Evolutionary conservation across 2,888 invertebrate genomes (phyloP), one percentile per base, ranked within the genome.

Genomic region (Neelides folsomi): DNA sequence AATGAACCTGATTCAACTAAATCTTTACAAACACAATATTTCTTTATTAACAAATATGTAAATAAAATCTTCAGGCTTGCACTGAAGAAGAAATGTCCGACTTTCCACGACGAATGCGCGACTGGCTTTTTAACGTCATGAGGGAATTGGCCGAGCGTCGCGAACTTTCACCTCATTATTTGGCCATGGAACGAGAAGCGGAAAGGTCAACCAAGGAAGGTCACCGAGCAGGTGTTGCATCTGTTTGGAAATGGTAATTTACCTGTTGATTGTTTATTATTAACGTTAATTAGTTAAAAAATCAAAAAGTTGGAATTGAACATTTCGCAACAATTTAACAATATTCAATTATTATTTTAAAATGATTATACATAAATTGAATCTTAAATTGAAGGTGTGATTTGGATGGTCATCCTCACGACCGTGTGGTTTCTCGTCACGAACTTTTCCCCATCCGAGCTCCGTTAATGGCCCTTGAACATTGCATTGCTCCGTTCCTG

Each of bases 111-210:
- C 82, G 95, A 68, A 94, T 97, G 93, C 82, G 92, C 62, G 93
- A 95, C 71, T 97, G 95, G 95, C 81, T 97, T 49, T 94, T 90
- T 78, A 90, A 92, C 79, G 86, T 95, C 60, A 92, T 93, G 92
- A 81, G 88, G 64, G 90, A 92, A 73, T 75, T 92, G 73, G 92
- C 92, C 52, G 87, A 88, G 72, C 80, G 89, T 56, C 78, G 83
- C 67, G 88, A 89, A 71, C 76, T 90, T 37, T 79, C 82, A 13
- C 78, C 83, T 48, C 83, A 88, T 70, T 92, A 84, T 72, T 75
- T 84, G 71, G 77, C 80, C 71, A 82, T 90, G 83, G 83, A 92
- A 74, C 77, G 83, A 63, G 89, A 90, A 73, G 89, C 90, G 37
- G 90, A 92, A 75, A 77, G 58, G 43, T 53, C 60, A 9, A 55